These are phyloP conservation scores for Boleophthalmus pectinirostris DNA, from an alignment of 2,113 vertebrate species.

Conservation along the genomic window DNA sequence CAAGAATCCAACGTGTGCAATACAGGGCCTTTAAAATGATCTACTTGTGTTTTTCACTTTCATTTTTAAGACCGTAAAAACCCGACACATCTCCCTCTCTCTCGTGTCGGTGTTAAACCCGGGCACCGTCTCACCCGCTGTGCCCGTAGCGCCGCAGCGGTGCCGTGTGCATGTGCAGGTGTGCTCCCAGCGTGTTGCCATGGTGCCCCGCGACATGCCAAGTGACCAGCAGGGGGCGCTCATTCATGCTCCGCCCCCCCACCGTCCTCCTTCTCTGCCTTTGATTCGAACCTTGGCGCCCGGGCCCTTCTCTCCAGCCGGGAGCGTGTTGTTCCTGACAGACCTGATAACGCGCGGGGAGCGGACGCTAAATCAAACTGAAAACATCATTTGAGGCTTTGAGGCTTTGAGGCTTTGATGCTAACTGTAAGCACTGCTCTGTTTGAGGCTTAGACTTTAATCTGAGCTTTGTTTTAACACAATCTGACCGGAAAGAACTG, in stretches of 20 bases:
- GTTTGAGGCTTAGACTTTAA: too few species aligned
- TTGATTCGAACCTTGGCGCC: constrained; percentile 4
- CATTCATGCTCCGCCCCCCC: constrained; percentile 56
- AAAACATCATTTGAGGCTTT: neutral
- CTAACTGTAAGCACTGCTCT: too few species aligned
- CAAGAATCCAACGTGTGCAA: too few species aligned
- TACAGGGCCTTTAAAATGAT: too few species aligned
- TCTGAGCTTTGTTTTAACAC: too few species aligned
- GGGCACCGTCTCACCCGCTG: neutral
- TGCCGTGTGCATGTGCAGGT: constrained; percentile 43
- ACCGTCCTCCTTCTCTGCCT: constrained; percentile 1
- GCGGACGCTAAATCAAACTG: neutral
- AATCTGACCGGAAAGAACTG: too few species aligned
- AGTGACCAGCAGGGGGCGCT: constrained; percentile 47
- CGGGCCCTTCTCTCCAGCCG: neutral
- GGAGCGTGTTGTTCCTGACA: neutral
- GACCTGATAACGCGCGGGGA: neutral
- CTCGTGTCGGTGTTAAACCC: neutral
- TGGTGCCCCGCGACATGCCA: constrained; percentile 50
- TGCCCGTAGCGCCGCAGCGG: neutral
- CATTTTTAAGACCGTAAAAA: too few species aligned
- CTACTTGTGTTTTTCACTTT: too few species aligned
- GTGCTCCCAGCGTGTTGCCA: constrained; percentile 62
- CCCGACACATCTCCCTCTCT: neutral
- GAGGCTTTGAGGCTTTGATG: too few species aligned